Percentiles rank a stretch among this genome's conserved stretches.
phyloP scores from a whole-genome alignment of 2,888 invertebrate genomes.

The Chorisops tibialis region DNA sequence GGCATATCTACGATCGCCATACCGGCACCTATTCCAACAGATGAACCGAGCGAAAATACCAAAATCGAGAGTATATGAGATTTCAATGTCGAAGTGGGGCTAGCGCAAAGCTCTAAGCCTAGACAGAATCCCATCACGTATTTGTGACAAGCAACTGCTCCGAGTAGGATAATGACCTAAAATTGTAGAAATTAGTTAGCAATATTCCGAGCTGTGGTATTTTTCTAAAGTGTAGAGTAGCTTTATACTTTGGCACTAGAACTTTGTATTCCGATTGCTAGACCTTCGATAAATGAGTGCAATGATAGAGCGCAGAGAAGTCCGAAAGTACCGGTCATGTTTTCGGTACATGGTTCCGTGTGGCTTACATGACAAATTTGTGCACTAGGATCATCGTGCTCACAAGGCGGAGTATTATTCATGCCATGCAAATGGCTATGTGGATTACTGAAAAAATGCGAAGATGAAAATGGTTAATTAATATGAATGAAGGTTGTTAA shows the following conservation, averaged over 20 bases:
- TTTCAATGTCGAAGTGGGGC: slow-evolving; percentile 44
- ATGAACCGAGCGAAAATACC: slow-evolving; percentile 67
- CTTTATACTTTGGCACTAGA: slow-evolving; percentile 58
- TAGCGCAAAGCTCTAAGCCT: slow-evolving; percentile 68
- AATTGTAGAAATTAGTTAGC: background rate
- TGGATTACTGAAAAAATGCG: background rate
- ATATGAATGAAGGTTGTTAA: background rate
- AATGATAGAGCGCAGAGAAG: slow-evolving; percentile 70
- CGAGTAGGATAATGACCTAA: slow-evolving; percentile 65
- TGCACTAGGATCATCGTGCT: slow-evolving; percentile 44
- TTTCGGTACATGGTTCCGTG: slow-evolving; percentile 61
- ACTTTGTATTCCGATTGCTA: slow-evolving; percentile 76
- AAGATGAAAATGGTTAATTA: too few relatives aligned
- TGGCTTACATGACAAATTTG: slow-evolving; percentile 64
- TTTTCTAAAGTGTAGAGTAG: background rate
- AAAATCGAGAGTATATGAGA: slow-evolving; percentile 59
- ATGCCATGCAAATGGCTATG: background rate
- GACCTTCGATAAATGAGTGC: slow-evolving; percentile 75
- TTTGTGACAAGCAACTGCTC: slow-evolving; percentile 75
- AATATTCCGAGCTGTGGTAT: background rate
- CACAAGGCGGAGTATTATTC: slow-evolving; percentile 33
- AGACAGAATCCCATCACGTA: slow-evolving; percentile 78
- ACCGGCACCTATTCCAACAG: slow-evolving; percentile 65
- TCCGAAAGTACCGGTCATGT: slow-evolving; percentile 63
- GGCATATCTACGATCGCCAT: slow-evolving; percentile 59